Conservation (phyloP, 1,140 invertebrate species). For the Apis dorsata region DNA sequence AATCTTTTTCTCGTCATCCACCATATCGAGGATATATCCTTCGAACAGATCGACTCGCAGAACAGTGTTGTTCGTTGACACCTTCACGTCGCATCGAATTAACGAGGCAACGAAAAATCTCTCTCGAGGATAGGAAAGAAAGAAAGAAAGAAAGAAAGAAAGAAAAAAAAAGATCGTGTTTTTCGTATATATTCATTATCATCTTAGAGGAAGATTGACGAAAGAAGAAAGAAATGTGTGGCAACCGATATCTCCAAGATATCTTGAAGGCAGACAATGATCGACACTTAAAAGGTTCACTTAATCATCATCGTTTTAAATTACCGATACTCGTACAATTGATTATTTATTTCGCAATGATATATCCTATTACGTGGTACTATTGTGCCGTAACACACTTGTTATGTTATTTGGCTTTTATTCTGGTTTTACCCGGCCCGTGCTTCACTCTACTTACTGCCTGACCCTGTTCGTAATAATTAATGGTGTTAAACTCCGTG, state of each 20-base stretch:
- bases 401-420: constrained; percentile 31
- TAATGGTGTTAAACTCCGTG: constrained; percentile 59
- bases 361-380: too few relatives aligned
- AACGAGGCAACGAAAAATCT: background rate
- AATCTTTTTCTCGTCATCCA: background rate
- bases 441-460: constrained; percentile 64
- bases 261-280: constrained; percentile 34
- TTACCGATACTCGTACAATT: background rate
- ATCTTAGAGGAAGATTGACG: too few relatives aligned
- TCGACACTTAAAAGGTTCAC: constrained; percentile 36
- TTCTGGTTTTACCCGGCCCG: constrained; percentile 7
- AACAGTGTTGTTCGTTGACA: background rate
- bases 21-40: background rate
- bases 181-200: too few relatives aligned
- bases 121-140: background rate
- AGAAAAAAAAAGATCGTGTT: background rate
- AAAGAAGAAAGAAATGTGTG: constrained; percentile 1
- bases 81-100: background rate
- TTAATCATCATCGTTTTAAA: background rate
- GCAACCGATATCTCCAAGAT: constrained; percentile 13
- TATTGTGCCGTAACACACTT: too few relatives aligned
- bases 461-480: constrained; percentile 66
- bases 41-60: background rate
- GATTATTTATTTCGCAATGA: background rate
- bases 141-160: background rate